A percentile compares a stretch with the other conserved stretches of the same genome.
phyloP scores from a whole-genome alignment of 2,888 invertebrate genomes.

The Hemaris fuciformis region DNA sequence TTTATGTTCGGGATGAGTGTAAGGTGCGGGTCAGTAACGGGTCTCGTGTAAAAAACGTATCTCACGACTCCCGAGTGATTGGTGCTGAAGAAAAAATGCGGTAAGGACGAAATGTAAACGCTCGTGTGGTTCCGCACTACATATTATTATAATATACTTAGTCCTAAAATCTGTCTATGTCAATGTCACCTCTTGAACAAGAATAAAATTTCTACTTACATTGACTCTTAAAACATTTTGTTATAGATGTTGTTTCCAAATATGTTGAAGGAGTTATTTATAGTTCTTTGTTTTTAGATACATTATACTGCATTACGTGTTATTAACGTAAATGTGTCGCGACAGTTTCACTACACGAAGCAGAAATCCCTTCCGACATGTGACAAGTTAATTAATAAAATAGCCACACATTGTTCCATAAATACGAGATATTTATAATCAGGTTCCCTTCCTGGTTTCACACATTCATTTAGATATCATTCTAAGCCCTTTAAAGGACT shows the following conservation, averaged over 20 bases:
- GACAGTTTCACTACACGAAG: not conserved
- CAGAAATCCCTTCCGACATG: constrained; percentile 10
- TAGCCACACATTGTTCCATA: not conserved
- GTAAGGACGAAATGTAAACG: constrained; percentile 32
- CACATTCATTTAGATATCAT: not conserved
- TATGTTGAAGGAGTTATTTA: too few relatives aligned
- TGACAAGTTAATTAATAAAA: constrained; percentile 7
- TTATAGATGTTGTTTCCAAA: too few relatives aligned
- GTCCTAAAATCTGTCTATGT: not conserved
- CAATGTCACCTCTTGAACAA: too few relatives aligned
- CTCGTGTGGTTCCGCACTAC: constrained; percentile 33
- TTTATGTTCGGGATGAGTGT: constrained; percentile 31
- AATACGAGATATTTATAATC: not conserved
- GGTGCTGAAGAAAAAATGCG: constrained; percentile 54
- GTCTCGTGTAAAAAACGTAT: constrained; percentile 57
- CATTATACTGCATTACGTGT: not conserved
- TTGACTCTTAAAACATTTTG: too few relatives aligned
- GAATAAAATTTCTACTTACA: too few relatives aligned
- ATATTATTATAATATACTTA: not conserved
- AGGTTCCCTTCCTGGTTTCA: constrained; percentile 6
- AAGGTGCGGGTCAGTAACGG: constrained; percentile 62
- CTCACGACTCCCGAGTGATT: constrained; percentile 72
- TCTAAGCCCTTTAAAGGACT: not conserved
- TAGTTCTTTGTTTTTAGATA: not conserved
- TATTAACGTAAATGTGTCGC: not conserved